Evolutionary conservation across 2,888 invertebrate species (phyloP), one percentile per base, ranked within the genome.

Genomic region (Apodemia hepburni): DNA sequence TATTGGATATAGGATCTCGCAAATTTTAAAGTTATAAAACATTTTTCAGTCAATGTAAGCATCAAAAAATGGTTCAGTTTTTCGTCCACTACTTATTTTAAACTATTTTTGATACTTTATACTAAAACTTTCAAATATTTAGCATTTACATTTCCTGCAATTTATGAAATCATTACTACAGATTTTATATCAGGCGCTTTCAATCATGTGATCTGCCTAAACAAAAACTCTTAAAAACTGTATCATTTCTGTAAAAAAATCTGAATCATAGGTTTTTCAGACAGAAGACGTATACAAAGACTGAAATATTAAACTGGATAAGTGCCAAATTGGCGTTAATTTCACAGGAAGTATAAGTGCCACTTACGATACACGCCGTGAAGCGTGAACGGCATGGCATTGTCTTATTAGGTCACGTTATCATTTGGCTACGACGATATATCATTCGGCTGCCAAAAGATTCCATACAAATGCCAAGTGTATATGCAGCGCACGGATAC

Each of bases 281-380:
- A 45, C 54, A 45, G 35, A 22, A 58, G 45, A 15, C 45, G 18
- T 57, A 35, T 45, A 58, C 17, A 58, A 60, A 42, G 29, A 45
- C 42, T 47, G 27, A 42, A 60, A 27, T 60, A 45, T 60, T 42
- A 54, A 54, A 12, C 65, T 68, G 69, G 68, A 64, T 61, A 45
- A 38, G 38, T 65, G 69, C 69, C 69, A 69, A 68, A 68, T 69
- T 69, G 65, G 67, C 68, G 64, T 63, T 65, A 65, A 66, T 64
- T 64, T 68, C 69, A 59, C 63, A 63, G 66, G 66, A 65, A 65
- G 64, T 64, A 59, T 64, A 63, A 65, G 64, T 60, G 62, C 59
- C 54, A 61, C 65, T 67, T 60, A 29, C 27, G 29, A 60, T 15
- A 22, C 33, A 54, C 54, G 15, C n/a, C 54, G n/a, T 57, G 29